Conservation (phyloP, 2,113 vertebrate genomes). For the Lota lota region DNA sequence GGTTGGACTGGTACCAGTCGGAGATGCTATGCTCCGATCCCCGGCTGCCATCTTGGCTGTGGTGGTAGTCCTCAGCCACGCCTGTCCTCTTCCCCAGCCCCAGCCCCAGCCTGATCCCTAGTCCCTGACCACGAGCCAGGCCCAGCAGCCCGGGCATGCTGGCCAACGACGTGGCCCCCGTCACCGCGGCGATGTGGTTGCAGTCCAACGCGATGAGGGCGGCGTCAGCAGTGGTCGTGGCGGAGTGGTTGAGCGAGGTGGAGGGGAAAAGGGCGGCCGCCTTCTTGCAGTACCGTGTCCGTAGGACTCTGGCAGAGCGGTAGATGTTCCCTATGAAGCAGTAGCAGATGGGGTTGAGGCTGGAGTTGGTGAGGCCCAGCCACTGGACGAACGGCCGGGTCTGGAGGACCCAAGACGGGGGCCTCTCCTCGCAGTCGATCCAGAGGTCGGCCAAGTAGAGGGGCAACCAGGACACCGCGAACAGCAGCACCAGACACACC, state of each 20-base stretch:
- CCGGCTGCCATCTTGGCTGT: slow-evolving; percentile 29
- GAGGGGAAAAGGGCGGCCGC: slow-evolving; percentile 78
- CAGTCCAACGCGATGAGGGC: slow-evolving; percentile 23
- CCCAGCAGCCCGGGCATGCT: slow-evolving; percentile 47
- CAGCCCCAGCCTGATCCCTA: slow-evolving; percentile 18
- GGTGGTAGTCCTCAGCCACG: not conserved
- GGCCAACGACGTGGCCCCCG: slow-evolving; percentile 40
- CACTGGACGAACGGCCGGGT: slow-evolving; percentile 87
- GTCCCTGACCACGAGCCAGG: slow-evolving; percentile 31
- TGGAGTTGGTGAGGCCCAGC: slow-evolving; percentile 91
- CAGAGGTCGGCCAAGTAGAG: slow-evolving; percentile 87
- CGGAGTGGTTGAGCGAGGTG: slow-evolving; percentile 60
- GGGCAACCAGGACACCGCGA: slow-evolving; percentile 84
- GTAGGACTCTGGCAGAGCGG: slow-evolving; percentile 83
- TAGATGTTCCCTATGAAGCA: slow-evolving; percentile 86
- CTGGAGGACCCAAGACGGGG: slow-evolving; percentile 83
- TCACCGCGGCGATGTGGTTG: slow-evolving; percentile 26
- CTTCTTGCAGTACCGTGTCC: slow-evolving; percentile 82
- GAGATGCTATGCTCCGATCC: slow-evolving; percentile 55
- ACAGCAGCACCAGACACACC: slow-evolving; percentile 86
- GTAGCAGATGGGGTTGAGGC: slow-evolving; percentile 91
- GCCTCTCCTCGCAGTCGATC: slow-evolving; percentile 80
- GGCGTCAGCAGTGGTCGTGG: slow-evolving; percentile 28
- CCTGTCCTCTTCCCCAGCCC: slow-evolving; percentile 19
- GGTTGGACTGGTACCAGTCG: slow-evolving; percentile 53